phyloP scores from a whole-genome alignment of 2,797 vertebrate species.

The Myotis planiceps region DNA sequence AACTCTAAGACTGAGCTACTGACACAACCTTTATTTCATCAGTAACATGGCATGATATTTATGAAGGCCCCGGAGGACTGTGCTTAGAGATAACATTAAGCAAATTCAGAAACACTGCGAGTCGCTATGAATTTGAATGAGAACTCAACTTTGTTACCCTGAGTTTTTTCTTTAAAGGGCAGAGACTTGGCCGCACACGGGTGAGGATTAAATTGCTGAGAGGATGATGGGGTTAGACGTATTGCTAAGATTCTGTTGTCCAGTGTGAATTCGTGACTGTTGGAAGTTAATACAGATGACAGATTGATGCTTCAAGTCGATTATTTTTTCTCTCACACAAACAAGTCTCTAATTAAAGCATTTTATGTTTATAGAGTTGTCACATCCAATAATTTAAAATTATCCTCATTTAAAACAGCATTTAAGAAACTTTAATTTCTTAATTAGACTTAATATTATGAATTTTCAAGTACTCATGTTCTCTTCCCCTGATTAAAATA shows the following conservation, averaged over 20 bases:
- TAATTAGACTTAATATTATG: slow-evolving; percentile 74
- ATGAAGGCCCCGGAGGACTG: slow-evolving; percentile 32
- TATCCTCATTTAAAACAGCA: slow-evolving; percentile 68
- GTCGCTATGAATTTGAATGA: slow-evolving; percentile 63
- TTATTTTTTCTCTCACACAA: slow-evolving; percentile 37
- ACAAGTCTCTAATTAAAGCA: slow-evolving; percentile 48
- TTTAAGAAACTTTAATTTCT: slow-evolving; percentile 65
- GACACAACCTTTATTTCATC: slow-evolving; percentile 29
- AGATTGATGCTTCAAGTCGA: slow-evolving; percentile 32
- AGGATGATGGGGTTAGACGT: not conserved
- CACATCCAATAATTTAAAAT: slow-evolving; percentile 74
- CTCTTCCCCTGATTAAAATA: slow-evolving; percentile 68
- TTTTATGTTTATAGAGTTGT: slow-evolving; percentile 61
- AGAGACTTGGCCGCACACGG: not conserved
- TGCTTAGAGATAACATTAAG: slow-evolving; percentile 54
- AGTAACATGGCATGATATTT: slow-evolving; percentile 41
- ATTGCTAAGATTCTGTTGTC: not conserved
- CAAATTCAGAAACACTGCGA: slow-evolving; percentile 52
- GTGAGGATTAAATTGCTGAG: slow-evolving; percentile 43
- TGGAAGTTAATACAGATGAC: slow-evolving; percentile 68
- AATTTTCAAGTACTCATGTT: slow-evolving; percentile 70
- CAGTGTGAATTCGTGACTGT: not conserved
- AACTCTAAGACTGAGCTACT: slow-evolving; percentile 16
- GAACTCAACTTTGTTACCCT: slow-evolving; percentile 15
- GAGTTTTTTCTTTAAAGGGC: not conserved